Evolutionary conservation across 2,888 invertebrate genomes (phyloP), one percentile per base, ranked within the genome.

Genomic region (Eristalinus sepulchralis): DNA sequence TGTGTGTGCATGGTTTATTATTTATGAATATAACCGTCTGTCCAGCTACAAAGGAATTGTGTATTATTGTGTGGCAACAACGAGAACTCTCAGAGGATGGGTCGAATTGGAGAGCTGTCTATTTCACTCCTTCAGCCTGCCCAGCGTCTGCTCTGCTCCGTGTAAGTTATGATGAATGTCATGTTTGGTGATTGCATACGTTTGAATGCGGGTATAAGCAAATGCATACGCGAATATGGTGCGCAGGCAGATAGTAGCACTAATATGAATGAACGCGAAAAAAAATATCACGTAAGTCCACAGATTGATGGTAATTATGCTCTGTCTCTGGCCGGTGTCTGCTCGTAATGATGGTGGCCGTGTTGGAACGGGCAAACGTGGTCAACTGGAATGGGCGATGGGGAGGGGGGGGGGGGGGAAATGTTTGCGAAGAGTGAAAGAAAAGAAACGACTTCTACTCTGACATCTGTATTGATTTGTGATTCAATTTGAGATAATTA

Each of bases 111-210:
- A 17, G 47, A 47, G 17, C 47, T 17, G 8, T 47, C 47, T 17
- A 47, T 47, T 47, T 47, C 47, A 47, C 17, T 47, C n/a, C 17
- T 17, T 17, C 47, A 47, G n/a, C 57, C 33, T 63, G 10, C 2
- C n/a, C 55, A 11, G 17, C 17, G 27, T 75, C 31, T 11, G 33
- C 53, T 9, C 64, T 22, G 4, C 9, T 4, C 31, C 27, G 13
- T 75, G 75, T 86, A 86, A 86, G 86, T 83, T 83, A 86, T 86
- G 83, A 86, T 86, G 86, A 86, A 86, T 86, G 86, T 86, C 86
- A 86, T 86, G 86, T 83, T 82, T 86, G 86, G 86, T 83, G 86
- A 86, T 86, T 86, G 83, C 86, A 82, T 83, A 72, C 70, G 83
- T 76, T 71, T 82, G 77, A 62, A 82, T 67, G 67, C 62, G n/a